A percentile compares a stretch with the other conserved stretches of the same genome.
These are phyloP conservation scores for Asteroscopus sphinx DNA, from an alignment of 2,888 invertebrate species.

Conservation along the genomic window DNA sequence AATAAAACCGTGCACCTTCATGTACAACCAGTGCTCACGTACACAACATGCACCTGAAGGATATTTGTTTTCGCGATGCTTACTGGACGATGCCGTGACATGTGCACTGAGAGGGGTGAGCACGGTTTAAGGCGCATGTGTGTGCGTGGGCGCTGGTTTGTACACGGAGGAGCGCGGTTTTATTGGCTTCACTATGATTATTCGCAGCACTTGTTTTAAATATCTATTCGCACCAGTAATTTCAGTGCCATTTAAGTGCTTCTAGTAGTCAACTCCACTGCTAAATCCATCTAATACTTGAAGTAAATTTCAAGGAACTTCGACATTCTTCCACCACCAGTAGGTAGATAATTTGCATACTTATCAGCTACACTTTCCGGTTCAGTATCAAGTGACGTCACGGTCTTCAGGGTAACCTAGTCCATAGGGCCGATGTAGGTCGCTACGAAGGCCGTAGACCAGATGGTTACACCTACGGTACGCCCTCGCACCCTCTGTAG, in stretches of 20 bases:
- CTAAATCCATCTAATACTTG: not conserved
- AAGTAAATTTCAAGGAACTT: constrained; percentile 9
- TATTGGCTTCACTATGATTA: too few relatives aligned
- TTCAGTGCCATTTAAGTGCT: not conserved
- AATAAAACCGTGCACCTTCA: too few relatives aligned
- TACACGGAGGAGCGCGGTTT: too few relatives aligned
- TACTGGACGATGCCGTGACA: too few relatives aligned
- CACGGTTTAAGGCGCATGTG: too few relatives aligned
- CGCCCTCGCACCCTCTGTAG: constrained; percentile 71
- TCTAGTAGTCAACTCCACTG: not conserved
- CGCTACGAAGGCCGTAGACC: constrained; percentile 72
- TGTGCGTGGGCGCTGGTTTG: too few relatives aligned
- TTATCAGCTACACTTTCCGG: constrained; percentile 51
- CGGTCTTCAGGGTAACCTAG: constrained; percentile 62
- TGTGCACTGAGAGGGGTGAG: too few relatives aligned
- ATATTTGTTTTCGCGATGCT: too few relatives aligned
- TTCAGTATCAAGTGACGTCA: constrained; percentile 48
- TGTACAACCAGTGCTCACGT: too few relatives aligned
- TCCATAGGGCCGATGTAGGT: constrained; percentile 67
- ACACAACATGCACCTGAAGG: too few relatives aligned
- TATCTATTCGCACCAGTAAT: not conserved
- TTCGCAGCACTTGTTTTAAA: too few relatives aligned
- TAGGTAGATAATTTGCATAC: constrained; percentile 52
- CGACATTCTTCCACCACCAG: constrained; percentile 27
- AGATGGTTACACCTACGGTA: constrained; percentile 77